These are phyloP conservation scores for Microcebus murinus DNA, from an alignment of 2,113 vertebrate genomes.

Conservation along the genomic window DNA sequence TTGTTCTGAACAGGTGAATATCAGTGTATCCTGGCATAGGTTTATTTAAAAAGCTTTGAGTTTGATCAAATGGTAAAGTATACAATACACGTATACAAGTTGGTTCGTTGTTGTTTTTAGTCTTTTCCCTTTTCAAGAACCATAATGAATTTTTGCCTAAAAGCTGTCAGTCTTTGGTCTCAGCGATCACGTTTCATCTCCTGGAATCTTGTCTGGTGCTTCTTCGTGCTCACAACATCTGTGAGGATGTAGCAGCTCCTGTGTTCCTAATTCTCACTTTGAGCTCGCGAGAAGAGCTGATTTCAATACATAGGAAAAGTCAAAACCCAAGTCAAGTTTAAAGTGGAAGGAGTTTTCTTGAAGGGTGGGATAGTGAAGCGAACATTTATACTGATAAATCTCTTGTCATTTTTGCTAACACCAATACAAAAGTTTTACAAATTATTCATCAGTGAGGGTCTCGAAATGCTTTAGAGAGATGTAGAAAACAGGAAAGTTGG, in stretches of 20 bases:
- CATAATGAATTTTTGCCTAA: background rate
- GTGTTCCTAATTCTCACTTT: background rate
- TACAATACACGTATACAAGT: accelerated
- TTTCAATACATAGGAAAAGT: background rate
- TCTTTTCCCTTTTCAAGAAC: background rate
- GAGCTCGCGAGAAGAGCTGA: background rate
- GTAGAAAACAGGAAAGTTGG: background rate
- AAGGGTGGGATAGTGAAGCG: background rate
- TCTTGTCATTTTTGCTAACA: background rate
- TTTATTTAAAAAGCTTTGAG: background rate
- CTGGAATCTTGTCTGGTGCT: background rate
- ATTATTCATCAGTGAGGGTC: background rate
- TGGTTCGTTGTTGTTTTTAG: background rate
- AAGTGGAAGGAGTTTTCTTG: background rate
- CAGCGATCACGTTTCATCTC: background rate
- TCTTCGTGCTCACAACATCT: background rate
- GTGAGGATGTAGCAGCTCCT: background rate
- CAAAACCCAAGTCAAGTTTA: background rate
- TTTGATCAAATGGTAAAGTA: background rate
- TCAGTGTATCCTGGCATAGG: background rate
- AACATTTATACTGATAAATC: background rate
- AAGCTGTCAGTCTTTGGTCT: background rate
- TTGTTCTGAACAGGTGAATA: background rate
- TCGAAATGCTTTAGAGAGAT: background rate
- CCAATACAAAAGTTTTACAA: background rate